Base-by-base conservation (phyloP, 2,888 invertebrate genomes). In the Pegoplata infirma region DNA sequence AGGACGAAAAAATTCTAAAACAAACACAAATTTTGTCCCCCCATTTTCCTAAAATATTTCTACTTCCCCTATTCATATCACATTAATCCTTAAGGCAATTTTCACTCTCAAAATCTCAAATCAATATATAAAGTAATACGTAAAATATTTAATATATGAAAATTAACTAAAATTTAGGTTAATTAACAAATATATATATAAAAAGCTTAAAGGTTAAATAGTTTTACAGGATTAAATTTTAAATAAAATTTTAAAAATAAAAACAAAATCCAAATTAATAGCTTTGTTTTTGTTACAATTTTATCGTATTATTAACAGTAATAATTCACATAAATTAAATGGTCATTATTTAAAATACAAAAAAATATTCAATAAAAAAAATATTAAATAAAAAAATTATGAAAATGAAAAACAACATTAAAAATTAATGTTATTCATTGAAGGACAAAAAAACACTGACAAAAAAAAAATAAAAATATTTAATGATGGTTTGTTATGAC, bases 261-360 rank as follows among this genome's bases (percentile, higher is more conserved):
- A n/a, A n/a, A n/a, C n/a, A n/a, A n/a, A n/a, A n/a, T n/a, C n/a
- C n/a, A 40, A 68, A 68, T 49, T 49, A 51, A 59, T 59, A 58
- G 19, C 40, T 40, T 44, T 51, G 7, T 16, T 63, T 17, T 55
- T 32, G 32, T 19, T 32, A 17, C 32, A 21, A 1, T 47, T 28
- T 61, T 47, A 61, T 25, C 40, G 17, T 25, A 40, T 58, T 25
- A 17, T 19, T 40, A 36, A 40, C 36, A 25, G 36, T 61, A 61
- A 8, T 51, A 51, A 58, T 36, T 51, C 23, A 44, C 58, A 69
- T 69, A 58, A 76, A 69, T 68, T 64, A 64, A 69, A 69, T 51
- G 32, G 69, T 76, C 55, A 40, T 64, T 69, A 46, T 23, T 25
- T 17, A 53, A 32, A 47, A 68, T 23, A 47, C 10, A 58, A 69